Conservation (phyloP, 2,888 invertebrate species). For the Ochropleura leucogaster region DNA sequence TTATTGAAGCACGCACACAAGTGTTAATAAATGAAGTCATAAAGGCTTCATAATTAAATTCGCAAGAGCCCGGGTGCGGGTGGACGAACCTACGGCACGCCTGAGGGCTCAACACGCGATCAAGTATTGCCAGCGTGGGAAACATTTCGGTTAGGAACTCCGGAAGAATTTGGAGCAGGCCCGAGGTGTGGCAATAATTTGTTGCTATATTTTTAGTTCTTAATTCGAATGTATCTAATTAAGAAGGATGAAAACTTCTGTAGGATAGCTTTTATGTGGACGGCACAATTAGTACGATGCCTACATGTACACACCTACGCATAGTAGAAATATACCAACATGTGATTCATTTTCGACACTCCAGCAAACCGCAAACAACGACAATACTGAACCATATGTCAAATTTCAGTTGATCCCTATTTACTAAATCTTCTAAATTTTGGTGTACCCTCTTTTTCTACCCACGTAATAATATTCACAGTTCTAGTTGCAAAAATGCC, state of each 20-base stretch:
- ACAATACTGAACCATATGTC: conserved; percentile 27
- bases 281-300: background rate
- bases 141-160: conserved; percentile 5
- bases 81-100: conserved; percentile 24
- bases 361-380: conserved; percentile 5
- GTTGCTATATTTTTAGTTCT: too few relatives aligned
- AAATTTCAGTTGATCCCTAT: conserved; percentile 8
- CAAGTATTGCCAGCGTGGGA: conserved; percentile 16
- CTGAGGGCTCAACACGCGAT: conserved; percentile 31
- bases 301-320: conserved; percentile 3
- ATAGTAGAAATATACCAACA: conserved; percentile 7
- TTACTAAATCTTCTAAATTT: conserved; percentile 21
- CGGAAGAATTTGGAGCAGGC: background rate
- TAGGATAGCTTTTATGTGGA: conserved; percentile 12
- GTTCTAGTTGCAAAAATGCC: too few relatives aligned
- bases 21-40: conserved; percentile 19
- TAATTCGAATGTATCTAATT: background rate
- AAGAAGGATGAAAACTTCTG: background rate
- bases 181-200: background rate
- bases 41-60: conserved; percentile 22
- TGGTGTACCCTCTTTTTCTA: background rate
- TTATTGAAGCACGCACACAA: conserved; percentile 24
- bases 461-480: background rate
- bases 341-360: conserved; percentile 30
- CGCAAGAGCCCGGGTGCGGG: conserved; percentile 10